Evolutionary conservation across 2,888 invertebrate genomes (phyloP).

Genomic region (Agrotis exclamationis): DNA sequence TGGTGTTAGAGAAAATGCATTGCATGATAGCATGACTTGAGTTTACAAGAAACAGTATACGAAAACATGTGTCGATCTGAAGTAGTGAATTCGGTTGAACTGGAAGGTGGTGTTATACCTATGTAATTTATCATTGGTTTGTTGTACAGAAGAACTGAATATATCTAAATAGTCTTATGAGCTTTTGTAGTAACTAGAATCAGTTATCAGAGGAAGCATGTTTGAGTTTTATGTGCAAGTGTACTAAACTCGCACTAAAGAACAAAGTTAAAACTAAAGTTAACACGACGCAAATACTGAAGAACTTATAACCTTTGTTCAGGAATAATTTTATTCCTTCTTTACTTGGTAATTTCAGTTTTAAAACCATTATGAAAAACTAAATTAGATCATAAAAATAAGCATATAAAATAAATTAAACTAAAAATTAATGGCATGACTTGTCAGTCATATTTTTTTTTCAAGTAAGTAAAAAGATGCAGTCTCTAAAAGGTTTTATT

Average conservation of each 20-base stretch:
- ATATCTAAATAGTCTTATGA: neutral
- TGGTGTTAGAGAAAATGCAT: neutral
- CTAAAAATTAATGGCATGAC: conserved; percentile 24
- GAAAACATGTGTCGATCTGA: neutral
- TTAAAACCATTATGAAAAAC: conserved; percentile 58
- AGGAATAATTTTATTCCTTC: conserved; percentile 44
- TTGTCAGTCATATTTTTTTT: neutral
- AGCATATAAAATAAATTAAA: neutral
- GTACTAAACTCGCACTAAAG: conserved; percentile 10
- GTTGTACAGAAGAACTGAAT: neutral
- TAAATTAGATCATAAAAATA: conserved; percentile 21
- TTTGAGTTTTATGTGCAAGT: conserved; percentile 26
- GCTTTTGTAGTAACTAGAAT: neutral
- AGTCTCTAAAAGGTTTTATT: neutral
- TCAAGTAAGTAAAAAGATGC: neutral
- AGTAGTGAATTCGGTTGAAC: neutral
- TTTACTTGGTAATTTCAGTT: conserved; percentile 76
- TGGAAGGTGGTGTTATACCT: neutral
- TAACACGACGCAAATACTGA: conserved; percentile 24
- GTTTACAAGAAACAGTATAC: neutral
- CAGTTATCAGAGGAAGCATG: neutral
- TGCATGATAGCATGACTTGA: neutral
- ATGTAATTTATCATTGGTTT: neutral
- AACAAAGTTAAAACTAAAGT: conserved; percentile 15
- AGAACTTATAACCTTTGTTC: conserved; percentile 45